These are phyloP conservation scores for Sylvicapra grimmia DNA, from an alignment of 2,113 vertebrate species.

Conservation along the genomic window DNA sequence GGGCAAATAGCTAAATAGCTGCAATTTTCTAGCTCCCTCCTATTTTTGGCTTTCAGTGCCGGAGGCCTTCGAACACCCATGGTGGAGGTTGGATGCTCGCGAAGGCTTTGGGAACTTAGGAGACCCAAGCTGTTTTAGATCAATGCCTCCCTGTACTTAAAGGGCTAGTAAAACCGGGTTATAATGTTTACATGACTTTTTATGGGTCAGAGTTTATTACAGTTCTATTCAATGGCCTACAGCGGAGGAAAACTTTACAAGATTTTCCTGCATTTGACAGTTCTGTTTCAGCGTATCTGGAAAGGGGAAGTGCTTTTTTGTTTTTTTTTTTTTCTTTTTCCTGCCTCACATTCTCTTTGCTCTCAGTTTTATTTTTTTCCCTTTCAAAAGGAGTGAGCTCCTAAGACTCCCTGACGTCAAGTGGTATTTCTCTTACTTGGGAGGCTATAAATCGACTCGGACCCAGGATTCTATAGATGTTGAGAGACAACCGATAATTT, in stretches of 20 bases:
- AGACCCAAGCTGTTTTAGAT: constrained; percentile 75
- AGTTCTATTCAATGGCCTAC: constrained; percentile 75
- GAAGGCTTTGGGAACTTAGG: constrained; percentile 63
- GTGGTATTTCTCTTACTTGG: neutral
- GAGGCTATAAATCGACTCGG: neutral
- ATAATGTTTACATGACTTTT: constrained; percentile 85
- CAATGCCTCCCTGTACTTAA: constrained; percentile 80
- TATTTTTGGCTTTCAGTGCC: constrained; percentile 70
- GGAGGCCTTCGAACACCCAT: constrained; percentile 73
- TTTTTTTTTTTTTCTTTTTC: neutral
- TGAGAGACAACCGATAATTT: neutral
- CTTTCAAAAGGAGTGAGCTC: neutral
- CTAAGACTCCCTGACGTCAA: neutral
- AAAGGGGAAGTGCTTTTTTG: constrained; percentile 28
- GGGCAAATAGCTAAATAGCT: constrained; percentile 68
- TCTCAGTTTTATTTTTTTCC: neutral
- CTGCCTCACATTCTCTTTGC: constrained; percentile 18
- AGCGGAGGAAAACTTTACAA: constrained; percentile 77
- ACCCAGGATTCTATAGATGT: neutral
- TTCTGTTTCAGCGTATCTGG: constrained; percentile 76
- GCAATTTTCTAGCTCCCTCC: constrained; percentile 60
- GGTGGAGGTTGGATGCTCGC: constrained; percentile 65
- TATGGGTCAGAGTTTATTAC: constrained; percentile 83
- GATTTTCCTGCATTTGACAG: constrained; percentile 71
- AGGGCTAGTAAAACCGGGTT: constrained; percentile 82